These are phyloP conservation scores for Drosophila percnosoma DNA, from an alignment of 2,888 invertebrate species.

Conservation along the genomic window DNA sequence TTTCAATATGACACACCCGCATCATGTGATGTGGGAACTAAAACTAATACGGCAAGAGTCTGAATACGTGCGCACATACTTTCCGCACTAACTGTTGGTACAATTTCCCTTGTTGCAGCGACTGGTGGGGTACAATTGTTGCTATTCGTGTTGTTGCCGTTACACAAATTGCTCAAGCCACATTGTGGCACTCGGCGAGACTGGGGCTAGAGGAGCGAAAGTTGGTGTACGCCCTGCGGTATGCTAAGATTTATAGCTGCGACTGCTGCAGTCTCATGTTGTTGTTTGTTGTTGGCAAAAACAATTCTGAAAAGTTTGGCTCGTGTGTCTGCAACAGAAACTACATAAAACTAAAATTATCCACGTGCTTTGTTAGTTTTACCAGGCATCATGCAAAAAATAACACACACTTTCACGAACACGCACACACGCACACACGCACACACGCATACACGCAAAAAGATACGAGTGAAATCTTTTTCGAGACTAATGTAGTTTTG, in stretches of 20 bases:
- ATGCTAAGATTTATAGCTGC: conserved; percentile 76
- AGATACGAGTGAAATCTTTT: conserved; percentile 37
- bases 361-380: conserved; percentile 67
- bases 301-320: conserved; percentile 73
- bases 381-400: conserved; percentile 41
- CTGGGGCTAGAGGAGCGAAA: conserved; percentile 27
- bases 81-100: conserved; percentile 48
- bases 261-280: conserved; percentile 55
- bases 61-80: conserved; percentile 45
- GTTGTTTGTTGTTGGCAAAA: conserved; percentile 59
- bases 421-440: conserved; percentile 8
- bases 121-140: conserved; percentile 28
- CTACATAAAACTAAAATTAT: conserved; percentile 76
- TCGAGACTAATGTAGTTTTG: conserved; percentile 22
- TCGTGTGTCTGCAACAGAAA: conserved; percentile 60
- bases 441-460: conserved; percentile 9
- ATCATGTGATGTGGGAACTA: conserved; percentile 73
- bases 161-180: conserved; percentile 77
- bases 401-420: conserved; percentile 3
- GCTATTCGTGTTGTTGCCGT: conserved; percentile 39
- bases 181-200: conserved; percentile 61
- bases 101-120: conserved; percentile 31
- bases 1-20: conserved; percentile 76
- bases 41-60: conserved; percentile 64
- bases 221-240: conserved; percentile 70